phyloP scores from a whole-genome alignment of 2,113 vertebrate species.

The Psammodynastes pulverulentus region DNA sequence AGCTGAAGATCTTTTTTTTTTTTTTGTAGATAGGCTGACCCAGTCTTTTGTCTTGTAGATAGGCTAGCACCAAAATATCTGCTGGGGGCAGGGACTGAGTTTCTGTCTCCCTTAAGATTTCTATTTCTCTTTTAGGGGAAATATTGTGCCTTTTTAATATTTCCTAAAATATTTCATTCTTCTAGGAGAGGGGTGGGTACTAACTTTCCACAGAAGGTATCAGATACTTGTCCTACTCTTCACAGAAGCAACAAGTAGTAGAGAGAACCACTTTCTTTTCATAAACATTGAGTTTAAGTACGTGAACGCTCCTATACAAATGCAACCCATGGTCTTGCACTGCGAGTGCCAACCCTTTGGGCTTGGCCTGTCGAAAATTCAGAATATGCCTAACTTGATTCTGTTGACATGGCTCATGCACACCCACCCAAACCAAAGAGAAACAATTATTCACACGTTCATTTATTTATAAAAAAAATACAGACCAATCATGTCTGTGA shows the following conservation, averaged over 20 bases:
- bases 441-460: neutral
- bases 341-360: neutral
- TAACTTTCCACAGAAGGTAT: neutral
- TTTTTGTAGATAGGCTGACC: no score
- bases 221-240: neutral
- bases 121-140: no score
- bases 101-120: no score
- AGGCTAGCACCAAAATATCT: no score
- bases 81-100: no score
- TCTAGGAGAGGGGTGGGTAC: no score
- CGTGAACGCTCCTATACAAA: neutral
- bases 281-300: neutral
- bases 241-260: neutral
- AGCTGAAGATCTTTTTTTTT: no score
- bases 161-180: no score
- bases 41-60: no score
- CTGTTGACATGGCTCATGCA: no score
- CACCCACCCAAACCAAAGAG: neutral
- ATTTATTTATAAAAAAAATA: neutral
- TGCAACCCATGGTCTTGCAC: neutral
- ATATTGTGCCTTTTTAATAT: no score
- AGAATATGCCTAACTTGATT: neutral
- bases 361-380: neutral
- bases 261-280: neutral
- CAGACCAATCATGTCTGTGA: neutral